Evolutionary conservation across 2,888 invertebrate genomes (phyloP), one percentile per base, ranked within the genome.

Genomic region (Auanema sp.): DNA sequence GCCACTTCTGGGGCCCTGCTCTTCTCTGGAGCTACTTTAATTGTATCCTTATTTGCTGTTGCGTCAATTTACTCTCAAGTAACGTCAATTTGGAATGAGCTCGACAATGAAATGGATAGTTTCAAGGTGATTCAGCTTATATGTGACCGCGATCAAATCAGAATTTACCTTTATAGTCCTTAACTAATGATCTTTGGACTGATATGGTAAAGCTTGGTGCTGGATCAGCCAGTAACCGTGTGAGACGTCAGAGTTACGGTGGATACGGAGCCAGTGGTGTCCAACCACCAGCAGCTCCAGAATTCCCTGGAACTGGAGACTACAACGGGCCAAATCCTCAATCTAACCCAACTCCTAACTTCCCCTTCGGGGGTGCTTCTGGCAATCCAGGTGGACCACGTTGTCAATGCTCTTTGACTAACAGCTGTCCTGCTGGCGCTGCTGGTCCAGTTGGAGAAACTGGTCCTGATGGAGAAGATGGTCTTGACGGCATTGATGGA

Each of bases 151-250:
- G 6, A 52, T 1, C 21, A 33, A 14, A n/a, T 16, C 16, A 16
- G n/a, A n/a, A 1, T 47, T 68, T 55, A 5, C 8, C 8, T 33
- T 33, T 33, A 33, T 43, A 78, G 75, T 61, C 72, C 42, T 53
- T 72, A 60, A 75, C 79, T 53, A 76, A 79, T 56, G 79, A 79
- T 52, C 66, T 83, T 65, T 81, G 81, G 81, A 66, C 65, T 44
- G 81, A 81, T 58, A 81, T 81, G 81, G 71, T 81, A 42, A 68
- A 65, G 33, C 75, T 81, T 55, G 81, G 81, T 25, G 81, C 81
- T 21, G 81, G 77, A 21, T 68, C 79, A n/a, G 77, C 82, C 24
- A 68, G 78, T n/a, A 81, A 83, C 69, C 73, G 81, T 54, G 68
- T 72, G 54, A 74, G 79, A 63, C 76, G 81, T 67, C 77, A 82